Percentiles rank a stretch among this genome's conserved stretches.
These are phyloP conservation scores for Nycticebus coucang DNA, from an alignment of 2,113 vertebrate genomes.

Conservation along the genomic window DNA sequence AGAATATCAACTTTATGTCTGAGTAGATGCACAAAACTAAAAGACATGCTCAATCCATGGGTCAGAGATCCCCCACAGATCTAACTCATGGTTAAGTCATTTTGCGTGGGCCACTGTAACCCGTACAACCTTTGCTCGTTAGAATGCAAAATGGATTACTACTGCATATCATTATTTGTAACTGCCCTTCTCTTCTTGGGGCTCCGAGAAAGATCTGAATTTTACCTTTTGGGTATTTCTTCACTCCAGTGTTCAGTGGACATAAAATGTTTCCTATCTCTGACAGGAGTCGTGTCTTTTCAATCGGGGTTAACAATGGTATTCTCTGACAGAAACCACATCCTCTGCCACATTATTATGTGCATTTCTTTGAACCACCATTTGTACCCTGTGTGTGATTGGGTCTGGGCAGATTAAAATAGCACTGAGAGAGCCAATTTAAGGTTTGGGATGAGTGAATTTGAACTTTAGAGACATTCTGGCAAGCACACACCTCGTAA, in stretches of 20 bases:
- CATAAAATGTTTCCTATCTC: conserved; percentile 46
- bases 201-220: not conserved
- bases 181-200: not conserved
- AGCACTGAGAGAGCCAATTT: conserved; percentile 68
- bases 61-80: not conserved
- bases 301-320: conserved; percentile 72
- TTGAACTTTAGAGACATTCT: conserved; percentile 72
- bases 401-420: conserved; percentile 73
- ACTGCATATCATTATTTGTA: not conserved
- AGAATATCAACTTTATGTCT: not conserved
- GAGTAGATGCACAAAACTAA: not conserved
- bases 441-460: conserved; percentile 74
- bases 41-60: not conserved
- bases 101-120: not conserved
- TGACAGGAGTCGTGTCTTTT: conserved; percentile 57
- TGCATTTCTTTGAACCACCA: conserved; percentile 51
- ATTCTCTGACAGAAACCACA: conserved; percentile 62
- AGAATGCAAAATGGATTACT: conserved; percentile 16
- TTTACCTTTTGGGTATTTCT: conserved; percentile 59
- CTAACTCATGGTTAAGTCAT: not conserved
- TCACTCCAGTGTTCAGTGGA: conserved; percentile 20
- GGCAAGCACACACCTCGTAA: conserved; percentile 53
- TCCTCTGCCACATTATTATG: conserved; percentile 57
- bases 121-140: not conserved
- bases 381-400: conserved; percentile 63